Base-by-base conservation (phyloP, 2,888 invertebrate species). In the Incurvaria masculella region DNA sequence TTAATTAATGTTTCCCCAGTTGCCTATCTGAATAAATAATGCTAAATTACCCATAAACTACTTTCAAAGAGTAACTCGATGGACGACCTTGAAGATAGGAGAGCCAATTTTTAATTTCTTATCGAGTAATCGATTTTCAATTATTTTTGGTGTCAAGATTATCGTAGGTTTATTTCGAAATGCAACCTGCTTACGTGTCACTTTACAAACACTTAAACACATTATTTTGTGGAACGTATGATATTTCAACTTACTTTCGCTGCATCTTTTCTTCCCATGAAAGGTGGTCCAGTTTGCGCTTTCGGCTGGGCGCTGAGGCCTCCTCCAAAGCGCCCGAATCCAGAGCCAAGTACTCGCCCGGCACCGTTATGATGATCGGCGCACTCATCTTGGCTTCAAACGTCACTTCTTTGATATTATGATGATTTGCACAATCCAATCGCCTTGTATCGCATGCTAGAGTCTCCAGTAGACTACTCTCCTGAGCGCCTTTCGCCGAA, bases 241-340 rank as follows among this genome's bases (percentile, higher is more conserved):
- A 16, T 8, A 23, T 47, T 39, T 20, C 46, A 41, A 83, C 89
- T 81, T 72, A 92, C 92, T 92, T 92, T 64, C 93, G 81, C 68
- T 91, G 89, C 59, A 93, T 79, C 65, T 93, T 94, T 66, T 93
- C 91, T 62, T 93, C 93, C 86, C 89, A 89, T 50, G 89, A 80
- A 41, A 93, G 70, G 65, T 94, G 93, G 65, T 93, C 93, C 59
- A 93, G 73, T 47, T 91, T 81, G 49, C 92, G 80, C 65, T 92
- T 92, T 59, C 78, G 64, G 51, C 78, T 72, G 42, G 71, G 65
- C 46, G 66, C 56, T 48, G 66, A 62, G 26, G 70, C 61, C 10
- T 49, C 16, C 26, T 43, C 21, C 43, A 42, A 46, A 45, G 63
- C 58, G 52, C 66, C 61, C 44, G 66, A 57, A 26, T 71, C 69